Percentiles rank a stretch among this genome's conserved stretches.
phyloP scores from a whole-genome alignment of 2,888 invertebrate genomes.

The Colletes collaris region DNA sequence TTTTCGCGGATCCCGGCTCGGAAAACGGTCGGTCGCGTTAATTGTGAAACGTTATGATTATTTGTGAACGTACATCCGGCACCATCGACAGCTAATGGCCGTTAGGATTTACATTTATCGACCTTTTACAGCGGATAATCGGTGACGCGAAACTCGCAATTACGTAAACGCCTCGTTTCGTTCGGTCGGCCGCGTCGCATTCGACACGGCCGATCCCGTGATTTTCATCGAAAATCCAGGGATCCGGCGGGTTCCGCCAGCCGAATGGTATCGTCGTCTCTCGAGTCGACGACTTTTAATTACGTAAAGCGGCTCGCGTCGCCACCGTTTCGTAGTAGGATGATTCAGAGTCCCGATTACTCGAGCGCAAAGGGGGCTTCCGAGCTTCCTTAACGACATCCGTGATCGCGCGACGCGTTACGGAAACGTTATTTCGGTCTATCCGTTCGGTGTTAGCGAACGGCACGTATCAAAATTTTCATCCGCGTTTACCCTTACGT shows the following conservation, averaged over 20 bases:
- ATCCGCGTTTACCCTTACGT: no score
- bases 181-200: conserved; percentile 6
- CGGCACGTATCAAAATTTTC: no score
- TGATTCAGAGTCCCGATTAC: not conserved
- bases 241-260: not conserved
- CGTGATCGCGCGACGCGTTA: not conserved
- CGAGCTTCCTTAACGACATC: not conserved
- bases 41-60: conserved; percentile 49
- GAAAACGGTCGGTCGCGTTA: conserved; percentile 25
- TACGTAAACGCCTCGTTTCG: conserved; percentile 44
- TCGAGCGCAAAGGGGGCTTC: not conserved
- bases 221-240: conserved; percentile 29
- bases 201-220: not conserved
- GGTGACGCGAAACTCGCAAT: conserved; percentile 26
- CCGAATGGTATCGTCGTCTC: not conserved
- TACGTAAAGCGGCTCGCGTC: not conserved
- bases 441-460: no score
- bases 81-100: conserved; percentile 36
- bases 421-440: not conserved
- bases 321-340: not conserved
- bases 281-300: conserved; percentile 17
- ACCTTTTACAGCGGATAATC: conserved; percentile 25
- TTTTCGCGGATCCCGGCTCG: conserved; percentile 12
- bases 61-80: conserved; percentile 36
- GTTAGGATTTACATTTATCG: conserved; percentile 50